A percentile compares a stretch with the other conserved stretches of the same genome.
phyloP scores from a whole-genome alignment of 2,888 invertebrate species.

The Melanotus villosus region DNA sequence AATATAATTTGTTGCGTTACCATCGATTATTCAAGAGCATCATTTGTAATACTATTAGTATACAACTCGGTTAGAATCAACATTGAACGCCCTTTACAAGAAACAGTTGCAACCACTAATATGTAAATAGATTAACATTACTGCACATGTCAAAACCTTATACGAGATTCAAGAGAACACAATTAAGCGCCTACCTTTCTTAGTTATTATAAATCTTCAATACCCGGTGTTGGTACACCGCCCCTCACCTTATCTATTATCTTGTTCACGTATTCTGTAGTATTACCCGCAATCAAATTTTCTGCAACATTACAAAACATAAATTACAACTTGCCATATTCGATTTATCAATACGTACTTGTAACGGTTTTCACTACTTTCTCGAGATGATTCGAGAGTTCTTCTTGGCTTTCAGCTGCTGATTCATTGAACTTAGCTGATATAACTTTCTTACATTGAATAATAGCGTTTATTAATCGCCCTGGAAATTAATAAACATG shows the following conservation, averaged over 20 bases:
- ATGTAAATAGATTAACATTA: slow-evolving; percentile 22
- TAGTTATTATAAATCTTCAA: slow-evolving; percentile 73
- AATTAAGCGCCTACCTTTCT: slow-evolving; percentile 41
- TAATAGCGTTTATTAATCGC: slow-evolving; percentile 83
- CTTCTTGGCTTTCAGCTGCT: slow-evolving; percentile 72
- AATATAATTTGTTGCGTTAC: neutral
- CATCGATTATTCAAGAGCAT: neutral
- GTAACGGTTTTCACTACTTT: slow-evolving; percentile 79
- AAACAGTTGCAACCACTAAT: slow-evolving; percentile 16
- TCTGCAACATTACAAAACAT: slow-evolving; percentile 72
- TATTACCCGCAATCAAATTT: slow-evolving; percentile 89
- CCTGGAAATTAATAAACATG: slow-evolving; percentile 73
- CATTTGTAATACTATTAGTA: neutral
- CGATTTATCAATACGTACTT: too few relatives aligned
- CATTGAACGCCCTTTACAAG: neutral
- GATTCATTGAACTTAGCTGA: slow-evolving; percentile 76
- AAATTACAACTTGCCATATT: neutral
- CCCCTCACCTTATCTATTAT: slow-evolving; percentile 89
- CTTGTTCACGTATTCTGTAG: slow-evolving; percentile 95
- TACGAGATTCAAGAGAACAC: slow-evolving; percentile 36
- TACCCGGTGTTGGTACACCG: slow-evolving; percentile 84
- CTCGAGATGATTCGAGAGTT: slow-evolving; percentile 80
- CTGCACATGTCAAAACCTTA: slow-evolving; percentile 7
- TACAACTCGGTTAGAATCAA: neutral
- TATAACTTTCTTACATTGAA: slow-evolving; percentile 83